A percentile compares a stretch with the other conserved stretches of the same genome.
Evolutionary conservation across 2,888 invertebrate species (phyloP).

Genomic region (Drosophila neutralis): DNA sequence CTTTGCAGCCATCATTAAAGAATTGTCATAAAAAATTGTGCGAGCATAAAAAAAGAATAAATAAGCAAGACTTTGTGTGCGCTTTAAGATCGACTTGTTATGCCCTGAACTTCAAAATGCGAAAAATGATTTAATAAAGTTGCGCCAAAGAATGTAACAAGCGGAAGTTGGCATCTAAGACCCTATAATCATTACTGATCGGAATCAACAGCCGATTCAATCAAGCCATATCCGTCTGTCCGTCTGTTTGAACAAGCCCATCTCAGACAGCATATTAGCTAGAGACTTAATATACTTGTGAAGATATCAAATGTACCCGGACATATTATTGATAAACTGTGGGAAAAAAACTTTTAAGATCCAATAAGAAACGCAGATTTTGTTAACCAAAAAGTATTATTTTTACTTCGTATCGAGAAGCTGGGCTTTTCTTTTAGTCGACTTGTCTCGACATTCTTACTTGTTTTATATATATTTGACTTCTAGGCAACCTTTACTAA

Average conservation of each 20-base stretch:
- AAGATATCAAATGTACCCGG: neutral
- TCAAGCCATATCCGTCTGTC: neutral
- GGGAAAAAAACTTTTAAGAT: neutral
- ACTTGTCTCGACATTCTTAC: too few relatives aligned
- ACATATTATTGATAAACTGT: neutral
- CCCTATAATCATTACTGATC: neutral
- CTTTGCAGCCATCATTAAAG: neutral
- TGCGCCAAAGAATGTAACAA: neutral
- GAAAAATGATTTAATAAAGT: neutral
- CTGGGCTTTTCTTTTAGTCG: too few relatives aligned
- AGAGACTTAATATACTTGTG: neutral
- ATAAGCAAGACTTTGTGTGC: neutral
- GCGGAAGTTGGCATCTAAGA: neutral
- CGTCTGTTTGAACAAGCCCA: neutral
- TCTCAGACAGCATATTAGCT: neutral
- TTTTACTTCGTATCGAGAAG: too few relatives aligned
- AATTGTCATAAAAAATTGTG: slow-evolving; percentile 1
- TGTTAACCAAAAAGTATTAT: neutral
- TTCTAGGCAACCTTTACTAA: too few relatives aligned
- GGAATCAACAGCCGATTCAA: neutral
- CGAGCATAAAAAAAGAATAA: neutral
- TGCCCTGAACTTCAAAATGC: neutral
- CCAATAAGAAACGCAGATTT: neutral
- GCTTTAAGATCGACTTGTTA: neutral
- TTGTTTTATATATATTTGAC: too few relatives aligned